Evolutionary conservation across 1,140 invertebrate species (phyloP), one percentile per base, ranked within the genome.

Genomic region (Matsumurasca onukii): DNA sequence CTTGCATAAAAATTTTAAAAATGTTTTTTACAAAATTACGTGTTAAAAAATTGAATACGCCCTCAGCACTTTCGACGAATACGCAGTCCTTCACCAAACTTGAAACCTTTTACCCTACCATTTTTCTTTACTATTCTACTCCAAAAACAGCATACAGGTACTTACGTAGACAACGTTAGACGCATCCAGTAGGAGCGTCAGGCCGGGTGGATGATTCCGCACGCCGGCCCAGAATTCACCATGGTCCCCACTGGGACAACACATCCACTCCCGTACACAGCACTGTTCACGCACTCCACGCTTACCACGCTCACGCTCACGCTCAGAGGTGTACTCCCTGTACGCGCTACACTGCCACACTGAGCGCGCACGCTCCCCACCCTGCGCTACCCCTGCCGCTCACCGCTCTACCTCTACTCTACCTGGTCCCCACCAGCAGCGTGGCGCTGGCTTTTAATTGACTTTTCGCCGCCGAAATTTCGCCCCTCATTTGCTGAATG

Each of bases 161-260:
- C 82, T 83, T 71, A 83, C 82, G 81, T 83, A 80, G 81, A 82
- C 82, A 82, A 80, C 82, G 79, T 81, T 81, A 83, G 81, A 81
- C 81, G 78, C 82, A 83, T 83, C 82, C 82, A 83, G 82, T 79
- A 82, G 24, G 34, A 52, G 25, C 82, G 80, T 80, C 73, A 82
- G 78, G 80, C 77, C 80, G 78, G 80, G 80, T 78, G 80, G 81
- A 80, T 80, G 81, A 80, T 80, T 81, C 80, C 79, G 81, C 80
- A 80, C 80, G 81, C 81, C 81, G 79, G 78, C 80, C 78, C 80
- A 80, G 80, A 80, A 80, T 80, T 48, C 39, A 69, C 68, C 68
- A 69, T 69, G 68, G 39, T 69, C 68, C 55, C 31, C 25, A n/a
- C 31, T 25, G 39, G 29, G 22, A 48, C 59, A 22, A 30, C 66